phyloP scores from a whole-genome alignment of 2,888 invertebrate species.

The Agonopterix arenella region DNA sequence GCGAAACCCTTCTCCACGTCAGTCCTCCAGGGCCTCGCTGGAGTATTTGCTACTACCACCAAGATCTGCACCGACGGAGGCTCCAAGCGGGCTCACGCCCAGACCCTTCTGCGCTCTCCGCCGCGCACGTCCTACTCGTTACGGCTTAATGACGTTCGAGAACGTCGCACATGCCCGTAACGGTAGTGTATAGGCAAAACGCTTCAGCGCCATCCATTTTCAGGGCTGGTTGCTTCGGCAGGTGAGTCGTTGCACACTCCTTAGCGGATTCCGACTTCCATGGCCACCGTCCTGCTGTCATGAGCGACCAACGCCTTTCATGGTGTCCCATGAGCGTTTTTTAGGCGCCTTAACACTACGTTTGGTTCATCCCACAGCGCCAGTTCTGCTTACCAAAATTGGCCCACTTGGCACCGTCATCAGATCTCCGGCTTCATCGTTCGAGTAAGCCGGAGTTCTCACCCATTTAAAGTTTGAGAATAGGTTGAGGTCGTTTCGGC shows the following conservation, averaged over 20 bases:
- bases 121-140: slow-evolving; percentile 76
- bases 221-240: slow-evolving; percentile 80
- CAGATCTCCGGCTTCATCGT: slow-evolving; percentile 69
- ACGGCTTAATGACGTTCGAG: slow-evolving; percentile 57
- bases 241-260: slow-evolving; percentile 78
- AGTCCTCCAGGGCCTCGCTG: slow-evolving; percentile 78
- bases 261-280: slow-evolving; percentile 82
- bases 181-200: slow-evolving; percentile 67
- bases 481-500: slow-evolving; percentile 83
- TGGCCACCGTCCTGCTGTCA: slow-evolving; percentile 1
- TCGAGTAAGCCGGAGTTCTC: slow-evolving; percentile 80
- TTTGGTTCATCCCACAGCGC: slow-evolving; percentile 88
- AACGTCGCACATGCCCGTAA: slow-evolving; percentile 45
- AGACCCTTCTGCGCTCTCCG: slow-evolving; percentile 77
- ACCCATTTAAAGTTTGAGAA: slow-evolving; percentile 88
- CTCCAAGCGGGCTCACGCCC: slow-evolving; percentile 69
- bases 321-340: slow-evolving; percentile 66
- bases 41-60: slow-evolving; percentile 85
- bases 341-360: slow-evolving; percentile 82
- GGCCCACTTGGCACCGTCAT: slow-evolving; percentile 82
- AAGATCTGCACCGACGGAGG: slow-evolving; percentile 78
- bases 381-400: slow-evolving; percentile 88
- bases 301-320: slow-evolving; percentile 7
- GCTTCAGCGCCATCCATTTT: slow-evolving; percentile 80
- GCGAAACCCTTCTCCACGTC: slow-evolving; percentile 74